A percentile compares a stretch with the other conserved stretches of the same genome.
These are phyloP conservation scores for Terrapene triunguis DNA, from an alignment of 2,113 vertebrate genomes.

Conservation along the genomic window DNA sequence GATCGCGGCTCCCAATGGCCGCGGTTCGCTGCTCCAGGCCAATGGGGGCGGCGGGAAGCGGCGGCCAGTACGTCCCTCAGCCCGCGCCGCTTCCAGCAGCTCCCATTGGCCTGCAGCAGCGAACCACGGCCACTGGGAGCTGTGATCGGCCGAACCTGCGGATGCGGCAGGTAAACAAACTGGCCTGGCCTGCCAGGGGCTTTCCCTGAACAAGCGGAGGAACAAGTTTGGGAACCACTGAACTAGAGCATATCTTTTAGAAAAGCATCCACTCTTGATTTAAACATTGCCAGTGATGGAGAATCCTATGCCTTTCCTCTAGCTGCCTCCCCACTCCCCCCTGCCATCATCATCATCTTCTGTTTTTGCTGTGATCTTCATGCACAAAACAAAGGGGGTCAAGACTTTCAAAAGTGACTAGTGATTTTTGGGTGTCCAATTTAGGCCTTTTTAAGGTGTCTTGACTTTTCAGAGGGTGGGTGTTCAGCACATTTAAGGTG, in stretches of 20 bases:
- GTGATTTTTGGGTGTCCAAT: not conserved
- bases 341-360: not conserved
- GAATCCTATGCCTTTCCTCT: not conserved
- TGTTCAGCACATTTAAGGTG: not conserved
- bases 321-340: not conserved
- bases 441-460: not conserved
- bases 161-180: too few relatives aligned
- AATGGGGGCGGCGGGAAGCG: too few relatives aligned
- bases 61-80: too few relatives aligned
- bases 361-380: not conserved
- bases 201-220: too few relatives aligned
- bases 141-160: too few relatives aligned
- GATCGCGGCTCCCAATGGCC: too few relatives aligned
- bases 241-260: not conserved
- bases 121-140: too few relatives aligned
- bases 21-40: too few relatives aligned
- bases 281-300: not conserved
- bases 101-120: too few relatives aligned
- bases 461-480: not conserved
- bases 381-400: not conserved
- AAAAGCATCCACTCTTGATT: not conserved
- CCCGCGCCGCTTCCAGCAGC: too few relatives aligned
- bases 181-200: too few relatives aligned
- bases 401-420: not conserved
- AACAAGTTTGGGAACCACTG: not conserved